Evolutionary conservation across 2,888 invertebrate species (phyloP).

Genomic region (Sphaerophoria rueppellii): DNA sequence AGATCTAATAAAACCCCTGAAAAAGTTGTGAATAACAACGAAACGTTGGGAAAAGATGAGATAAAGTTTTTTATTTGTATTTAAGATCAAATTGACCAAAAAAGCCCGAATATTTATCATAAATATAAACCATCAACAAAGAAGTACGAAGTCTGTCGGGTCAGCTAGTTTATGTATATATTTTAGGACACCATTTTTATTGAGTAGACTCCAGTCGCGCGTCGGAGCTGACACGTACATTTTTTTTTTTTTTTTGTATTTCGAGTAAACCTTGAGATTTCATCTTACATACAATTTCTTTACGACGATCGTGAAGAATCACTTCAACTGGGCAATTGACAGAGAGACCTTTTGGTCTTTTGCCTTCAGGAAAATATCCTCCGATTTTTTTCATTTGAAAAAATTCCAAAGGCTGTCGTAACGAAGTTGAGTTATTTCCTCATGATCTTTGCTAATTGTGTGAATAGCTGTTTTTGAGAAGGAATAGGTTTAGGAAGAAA

Average conservation of each 20-base stretch:
- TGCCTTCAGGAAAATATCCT: slow-evolving; percentile 10
- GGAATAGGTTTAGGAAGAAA: background rate
- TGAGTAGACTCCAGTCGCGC: too few relatives aligned
- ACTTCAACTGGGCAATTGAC: slow-evolving; percentile 13
- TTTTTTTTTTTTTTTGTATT: background rate
- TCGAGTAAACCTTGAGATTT: slow-evolving; percentile 15
- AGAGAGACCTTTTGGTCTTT: background rate
- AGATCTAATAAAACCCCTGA: too few relatives aligned
- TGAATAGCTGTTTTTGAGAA: slow-evolving; percentile 26
- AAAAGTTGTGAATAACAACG: too few relatives aligned
- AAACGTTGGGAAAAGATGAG: too few relatives aligned
- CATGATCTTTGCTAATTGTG: slow-evolving; percentile 27
- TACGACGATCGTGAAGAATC: background rate
- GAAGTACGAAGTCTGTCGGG: too few relatives aligned
- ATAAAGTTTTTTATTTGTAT: too few relatives aligned
- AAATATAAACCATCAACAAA: too few relatives aligned
- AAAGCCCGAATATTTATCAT: too few relatives aligned
- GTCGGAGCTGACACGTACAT: too few relatives aligned
- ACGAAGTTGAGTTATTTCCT: slow-evolving; percentile 22
- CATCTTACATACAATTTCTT: background rate
- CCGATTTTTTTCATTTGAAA: slow-evolving; percentile 5
- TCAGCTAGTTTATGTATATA: too few relatives aligned
- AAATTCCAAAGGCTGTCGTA: slow-evolving; percentile 5
- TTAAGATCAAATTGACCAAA: too few relatives aligned
- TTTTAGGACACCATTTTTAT: too few relatives aligned